Evolutionary conservation across 2,113 vertebrate genomes (phyloP).

Genomic region (Xerus inauris): DNA sequence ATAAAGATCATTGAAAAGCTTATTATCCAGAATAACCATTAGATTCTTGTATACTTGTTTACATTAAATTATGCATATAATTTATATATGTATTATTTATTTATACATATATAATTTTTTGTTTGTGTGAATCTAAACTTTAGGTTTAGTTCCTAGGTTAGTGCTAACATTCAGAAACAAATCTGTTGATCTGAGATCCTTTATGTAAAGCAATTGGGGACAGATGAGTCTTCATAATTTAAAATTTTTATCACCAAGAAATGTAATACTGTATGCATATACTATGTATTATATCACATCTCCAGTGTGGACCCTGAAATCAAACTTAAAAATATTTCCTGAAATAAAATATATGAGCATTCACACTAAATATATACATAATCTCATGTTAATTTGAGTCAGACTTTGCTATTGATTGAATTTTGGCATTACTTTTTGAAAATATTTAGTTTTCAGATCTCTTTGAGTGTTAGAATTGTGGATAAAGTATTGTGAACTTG

Average conservation of each 20-base stretch:
- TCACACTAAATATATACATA: background rate
- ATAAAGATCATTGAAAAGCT: background rate
- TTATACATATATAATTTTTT: no score
- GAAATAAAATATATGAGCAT: constrained; percentile 4
- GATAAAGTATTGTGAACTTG: background rate
- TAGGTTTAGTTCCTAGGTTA: background rate
- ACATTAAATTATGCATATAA: background rate
- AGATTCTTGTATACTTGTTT: background rate
- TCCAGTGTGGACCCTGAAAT: background rate
- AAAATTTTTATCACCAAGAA: background rate
- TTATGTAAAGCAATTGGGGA: background rate
- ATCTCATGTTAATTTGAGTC: background rate
- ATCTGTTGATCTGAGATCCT: background rate
- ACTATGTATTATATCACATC: background rate
- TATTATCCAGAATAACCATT: background rate
- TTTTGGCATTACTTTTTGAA: background rate
- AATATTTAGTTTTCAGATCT: constrained; percentile 24
- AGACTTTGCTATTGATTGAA: background rate
- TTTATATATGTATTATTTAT: no score
- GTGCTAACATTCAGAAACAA: background rate
- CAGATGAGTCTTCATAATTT: background rate
- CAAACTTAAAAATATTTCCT: constrained; percentile 39
- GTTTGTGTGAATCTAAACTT: background rate
- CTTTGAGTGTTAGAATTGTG: background rate
- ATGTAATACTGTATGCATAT: background rate